Percentiles rank a stretch among this genome's conserved stretches.
Evolutionary conservation across 2,888 invertebrate genomes (phyloP).

Genomic region (Cheilosia scutellata): DNA sequence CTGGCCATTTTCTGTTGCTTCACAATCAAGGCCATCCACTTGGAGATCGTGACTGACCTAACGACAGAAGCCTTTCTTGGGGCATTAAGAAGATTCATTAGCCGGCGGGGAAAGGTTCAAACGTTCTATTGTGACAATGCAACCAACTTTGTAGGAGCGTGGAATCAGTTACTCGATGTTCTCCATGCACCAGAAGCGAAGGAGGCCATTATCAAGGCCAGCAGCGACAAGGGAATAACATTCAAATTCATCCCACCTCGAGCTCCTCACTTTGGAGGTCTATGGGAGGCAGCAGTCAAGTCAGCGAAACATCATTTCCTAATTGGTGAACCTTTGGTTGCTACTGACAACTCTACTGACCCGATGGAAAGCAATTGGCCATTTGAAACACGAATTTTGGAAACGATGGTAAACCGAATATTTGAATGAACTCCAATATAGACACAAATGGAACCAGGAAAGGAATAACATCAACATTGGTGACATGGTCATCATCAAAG

Average conservation of each 20-base stretch:
- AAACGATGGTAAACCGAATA: conserved; percentile 37
- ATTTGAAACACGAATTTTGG: conserved; percentile 30
- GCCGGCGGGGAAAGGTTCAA: background rate
- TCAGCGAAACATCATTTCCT: background rate
- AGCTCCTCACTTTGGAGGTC: conserved; percentile 43
- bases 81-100: conserved; percentile 16
- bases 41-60: conserved; percentile 1
- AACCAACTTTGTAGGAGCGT: conserved; percentile 20
- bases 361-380: conserved; percentile 21
- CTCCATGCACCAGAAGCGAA: background rate
- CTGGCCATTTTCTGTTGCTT: conserved; percentile 48
- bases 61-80: conserved; percentile 47
- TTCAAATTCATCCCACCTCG: conserved; percentile 51
- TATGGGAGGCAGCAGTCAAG: background rate
- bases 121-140: background rate
- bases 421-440: background rate
- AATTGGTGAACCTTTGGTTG: too few relatives aligned
- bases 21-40: conserved; percentile 56
- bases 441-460: conserved; percentile 47
- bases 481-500: conserved; percentile 25
- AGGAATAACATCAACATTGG: conserved; percentile 2
- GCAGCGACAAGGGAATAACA: background rate
- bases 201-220: conserved; percentile 1
- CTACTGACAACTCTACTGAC: background rate
- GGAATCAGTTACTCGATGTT: background rate